Percentiles rank a stretch among this genome's conserved stretches.
These are phyloP conservation scores for Charina bottae DNA, from an alignment of 2,113 vertebrate genomes.

Conservation along the genomic window DNA sequence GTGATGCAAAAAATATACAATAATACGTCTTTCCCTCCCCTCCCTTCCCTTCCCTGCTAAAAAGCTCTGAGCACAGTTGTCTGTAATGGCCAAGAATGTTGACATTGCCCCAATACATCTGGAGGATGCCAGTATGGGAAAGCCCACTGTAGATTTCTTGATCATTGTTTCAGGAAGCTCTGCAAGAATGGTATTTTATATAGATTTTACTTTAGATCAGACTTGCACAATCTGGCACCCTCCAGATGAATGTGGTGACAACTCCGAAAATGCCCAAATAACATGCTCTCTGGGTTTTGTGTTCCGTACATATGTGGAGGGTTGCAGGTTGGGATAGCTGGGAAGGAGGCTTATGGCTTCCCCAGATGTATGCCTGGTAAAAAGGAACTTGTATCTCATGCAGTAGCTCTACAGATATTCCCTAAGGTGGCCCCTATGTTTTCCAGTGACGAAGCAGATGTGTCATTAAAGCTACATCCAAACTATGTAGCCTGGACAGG, in stretches of 20 bases:
- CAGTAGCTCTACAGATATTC: not conserved
- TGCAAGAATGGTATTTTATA: not conserved
- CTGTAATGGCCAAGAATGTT: not conserved
- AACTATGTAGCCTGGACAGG: not conserved
- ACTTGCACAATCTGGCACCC: not conserved
- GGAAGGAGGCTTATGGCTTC: not conserved
- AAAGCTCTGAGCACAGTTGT: not conserved
- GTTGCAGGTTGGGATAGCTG: not conserved
- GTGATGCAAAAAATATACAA: not conserved
- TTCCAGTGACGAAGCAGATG: not conserved
- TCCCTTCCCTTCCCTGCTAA: not conserved
- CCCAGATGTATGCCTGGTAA: not conserved
- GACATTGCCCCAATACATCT: not conserved
- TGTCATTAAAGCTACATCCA: not conserved
- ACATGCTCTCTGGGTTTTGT: not conserved
- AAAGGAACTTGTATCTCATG: not conserved
- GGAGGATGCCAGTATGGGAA: not conserved
- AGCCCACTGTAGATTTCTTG: not conserved
- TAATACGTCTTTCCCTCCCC: not conserved
- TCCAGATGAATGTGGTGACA: not conserved
- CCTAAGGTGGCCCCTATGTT: not conserved
- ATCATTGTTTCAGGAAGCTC: not conserved
- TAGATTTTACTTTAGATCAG: not conserved
- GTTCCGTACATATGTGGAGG: not conserved
- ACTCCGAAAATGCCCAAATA: not conserved